These are phyloP conservation scores for Drymodes brunneopygia DNA, from an alignment of 2,113 vertebrate genomes.

Conservation along the genomic window DNA sequence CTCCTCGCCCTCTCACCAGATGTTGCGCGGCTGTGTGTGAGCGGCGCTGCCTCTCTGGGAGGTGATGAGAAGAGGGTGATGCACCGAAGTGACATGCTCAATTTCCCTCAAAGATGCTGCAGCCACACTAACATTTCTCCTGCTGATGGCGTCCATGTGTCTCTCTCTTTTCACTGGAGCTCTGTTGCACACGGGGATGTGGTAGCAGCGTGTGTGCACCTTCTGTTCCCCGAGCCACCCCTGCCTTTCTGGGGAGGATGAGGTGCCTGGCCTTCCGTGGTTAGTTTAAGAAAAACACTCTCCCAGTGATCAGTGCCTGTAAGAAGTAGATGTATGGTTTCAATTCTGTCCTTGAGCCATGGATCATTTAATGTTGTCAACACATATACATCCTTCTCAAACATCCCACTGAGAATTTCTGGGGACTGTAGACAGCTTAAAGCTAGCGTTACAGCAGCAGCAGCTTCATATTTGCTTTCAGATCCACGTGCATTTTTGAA, in stretches of 20 bases:
- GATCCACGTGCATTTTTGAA: slow-evolving; percentile 64
- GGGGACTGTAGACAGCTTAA: slow-evolving; percentile 38
- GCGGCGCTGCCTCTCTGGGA: not conserved
- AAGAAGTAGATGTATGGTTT: slow-evolving; percentile 51
- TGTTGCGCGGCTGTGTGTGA: not conserved
- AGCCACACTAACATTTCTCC: slow-evolving; percentile 41
- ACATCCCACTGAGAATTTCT: slow-evolving; percentile 61
- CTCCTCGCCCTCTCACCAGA: not conserved
- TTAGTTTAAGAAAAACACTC: slow-evolving; percentile 45
- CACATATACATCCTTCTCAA: slow-evolving; percentile 48
- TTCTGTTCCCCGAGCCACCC: not conserved
- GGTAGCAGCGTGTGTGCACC: not conserved
- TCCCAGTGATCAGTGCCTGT: slow-evolving; percentile 11
- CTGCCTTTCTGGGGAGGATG: not conserved
- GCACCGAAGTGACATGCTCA: slow-evolving; percentile 34
- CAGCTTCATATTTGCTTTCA: slow-evolving; percentile 47
- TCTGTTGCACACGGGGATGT: not conserved
- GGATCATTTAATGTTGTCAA: slow-evolving; percentile 64
- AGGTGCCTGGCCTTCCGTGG: not conserved
- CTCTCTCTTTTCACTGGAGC: slow-evolving; percentile 2
- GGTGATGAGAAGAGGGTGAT: slow-evolving; percentile 51
- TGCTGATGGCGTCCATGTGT: slow-evolving; percentile 55
- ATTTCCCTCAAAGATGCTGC: slow-evolving; percentile 55
- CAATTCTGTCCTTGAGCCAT: slow-evolving; percentile 57
- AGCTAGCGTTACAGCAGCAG: slow-evolving; percentile 40